These are phyloP conservation scores for Calephelis perditalis DNA, from an alignment of 2,888 invertebrate genomes.

Conservation along the genomic window DNA sequence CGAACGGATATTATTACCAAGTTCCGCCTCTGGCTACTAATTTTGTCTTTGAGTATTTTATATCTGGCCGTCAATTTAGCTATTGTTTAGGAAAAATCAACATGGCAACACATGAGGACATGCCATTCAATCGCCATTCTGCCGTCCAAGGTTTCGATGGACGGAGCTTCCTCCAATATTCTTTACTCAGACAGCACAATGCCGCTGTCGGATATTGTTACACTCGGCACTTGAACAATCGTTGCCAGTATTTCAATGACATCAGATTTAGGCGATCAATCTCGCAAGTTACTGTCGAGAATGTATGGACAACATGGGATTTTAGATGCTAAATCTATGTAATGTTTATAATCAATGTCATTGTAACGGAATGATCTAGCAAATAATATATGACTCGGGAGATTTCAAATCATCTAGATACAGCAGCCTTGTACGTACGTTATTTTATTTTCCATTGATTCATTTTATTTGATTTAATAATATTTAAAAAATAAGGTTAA, in stretches of 20 bases:
- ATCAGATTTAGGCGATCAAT: constrained; percentile 52
- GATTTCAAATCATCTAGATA: too few species aligned
- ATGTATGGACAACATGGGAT: constrained; percentile 12
- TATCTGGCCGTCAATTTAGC: constrained; percentile 29
- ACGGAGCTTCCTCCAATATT: constrained; percentile 61
- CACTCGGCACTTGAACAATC: constrained; percentile 44
- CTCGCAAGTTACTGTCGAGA: constrained; percentile 28
- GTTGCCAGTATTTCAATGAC: constrained; percentile 64
- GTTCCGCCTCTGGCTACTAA: constrained; percentile 52
- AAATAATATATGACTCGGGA: neutral
- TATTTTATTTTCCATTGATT: too few species aligned
- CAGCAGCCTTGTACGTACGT: too few species aligned
- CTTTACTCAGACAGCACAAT: constrained; percentile 67
- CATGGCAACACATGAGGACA: constrained; percentile 27
- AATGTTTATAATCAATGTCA: neutral
- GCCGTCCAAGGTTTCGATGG: constrained; percentile 64
- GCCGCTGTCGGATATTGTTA: constrained; percentile 52
- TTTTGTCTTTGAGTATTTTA: constrained; percentile 32
- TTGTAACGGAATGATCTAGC: neutral
- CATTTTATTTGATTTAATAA: too few species aligned
- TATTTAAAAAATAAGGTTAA: too few species aligned
- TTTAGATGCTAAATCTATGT: neutral
- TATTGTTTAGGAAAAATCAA: constrained; percentile 33
- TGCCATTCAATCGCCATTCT: constrained; percentile 44
- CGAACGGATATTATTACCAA: constrained; percentile 40